These are phyloP conservation scores for Callipepla squamata DNA, from an alignment of 2,113 vertebrate genomes.

Conservation along the genomic window DNA sequence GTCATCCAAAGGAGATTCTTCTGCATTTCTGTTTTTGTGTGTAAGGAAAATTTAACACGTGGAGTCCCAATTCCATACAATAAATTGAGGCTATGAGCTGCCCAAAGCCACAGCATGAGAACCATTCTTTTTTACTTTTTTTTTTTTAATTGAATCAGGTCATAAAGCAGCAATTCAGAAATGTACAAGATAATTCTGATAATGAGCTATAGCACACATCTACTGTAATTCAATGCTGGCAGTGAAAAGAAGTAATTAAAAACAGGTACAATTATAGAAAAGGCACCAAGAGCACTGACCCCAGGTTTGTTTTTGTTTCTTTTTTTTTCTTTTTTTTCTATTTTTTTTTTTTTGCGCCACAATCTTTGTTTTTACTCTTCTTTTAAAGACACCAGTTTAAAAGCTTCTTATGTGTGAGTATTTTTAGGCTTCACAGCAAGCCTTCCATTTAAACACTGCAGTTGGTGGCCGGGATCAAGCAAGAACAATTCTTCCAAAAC, in stretches of 20 bases:
- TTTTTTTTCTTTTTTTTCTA: constrained; percentile 31
- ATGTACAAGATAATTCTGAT: constrained; percentile 79
- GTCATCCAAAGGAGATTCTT: constrained; percentile 69
- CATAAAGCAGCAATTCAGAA: constrained; percentile 76
- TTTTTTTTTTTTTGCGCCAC: constrained; percentile 67
- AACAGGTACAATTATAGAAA: constrained; percentile 86
- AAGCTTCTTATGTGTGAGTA: constrained; percentile 78
- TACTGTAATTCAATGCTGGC: constrained; percentile 82
- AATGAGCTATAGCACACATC: constrained; percentile 76
- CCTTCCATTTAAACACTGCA: constrained; percentile 71
- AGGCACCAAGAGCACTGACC: constrained; percentile 88
- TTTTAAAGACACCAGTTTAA: constrained; percentile 82
- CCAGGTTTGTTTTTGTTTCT: constrained; percentile 60
- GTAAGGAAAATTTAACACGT: constrained; percentile 57
- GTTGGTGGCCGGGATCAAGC: constrained; percentile 77
- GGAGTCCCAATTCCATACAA: constrained; percentile 55
- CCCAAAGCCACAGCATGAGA: constrained; percentile 63
- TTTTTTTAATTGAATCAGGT: constrained; percentile 65
- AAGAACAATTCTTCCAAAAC: constrained; percentile 62
- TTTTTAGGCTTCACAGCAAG: constrained; percentile 82
- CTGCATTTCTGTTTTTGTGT: constrained; percentile 10
- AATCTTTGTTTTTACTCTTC: constrained; percentile 73
- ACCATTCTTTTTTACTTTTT: constrained; percentile 17
- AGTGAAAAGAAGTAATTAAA: constrained; percentile 86
- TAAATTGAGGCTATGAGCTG: neutral